These are phyloP conservation scores for Heliconius hortense DNA, from an alignment of 2,888 invertebrate genomes.

Conservation along the genomic window DNA sequence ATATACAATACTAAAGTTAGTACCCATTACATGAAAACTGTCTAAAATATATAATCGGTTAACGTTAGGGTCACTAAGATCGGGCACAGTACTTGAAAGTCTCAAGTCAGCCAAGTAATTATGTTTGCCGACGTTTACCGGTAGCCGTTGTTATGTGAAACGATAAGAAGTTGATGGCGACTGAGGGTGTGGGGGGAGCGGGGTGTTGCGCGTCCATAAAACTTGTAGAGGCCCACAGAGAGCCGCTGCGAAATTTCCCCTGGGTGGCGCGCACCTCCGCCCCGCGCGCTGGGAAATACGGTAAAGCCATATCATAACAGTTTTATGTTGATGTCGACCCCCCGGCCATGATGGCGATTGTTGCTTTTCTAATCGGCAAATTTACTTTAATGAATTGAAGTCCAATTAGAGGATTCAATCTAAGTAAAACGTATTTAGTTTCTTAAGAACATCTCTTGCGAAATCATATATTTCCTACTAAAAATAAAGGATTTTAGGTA, in stretches of 20 bases:
- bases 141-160: constrained; percentile 61
- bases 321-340: constrained; percentile 81
- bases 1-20: not conserved
- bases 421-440: not conserved
- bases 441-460: not conserved
- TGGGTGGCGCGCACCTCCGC: constrained; percentile 60
- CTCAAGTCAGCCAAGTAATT: constrained; percentile 44
- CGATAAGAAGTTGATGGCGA: constrained; percentile 72
- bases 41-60: not conserved
- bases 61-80: not conserved
- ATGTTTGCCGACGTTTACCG: constrained; percentile 54
- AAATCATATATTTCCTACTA: not conserved
- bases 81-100: constrained; percentile 23
- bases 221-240: constrained; percentile 79
- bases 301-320: constrained; percentile 81
- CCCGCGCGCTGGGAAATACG: constrained; percentile 77
- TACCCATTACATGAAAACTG: not conserved
- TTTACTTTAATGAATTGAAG: constrained; percentile 32
- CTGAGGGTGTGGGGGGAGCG: constrained; percentile 46
- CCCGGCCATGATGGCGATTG: constrained; percentile 51
- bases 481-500: not conserved
- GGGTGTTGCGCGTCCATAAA: constrained; percentile 77
- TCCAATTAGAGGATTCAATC: not conserved
- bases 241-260: constrained; percentile 80
- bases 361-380: constrained; percentile 34